These are phyloP conservation scores for Amphipyra berbera DNA, from an alignment of 2,888 invertebrate genomes.

Conservation along the genomic window DNA sequence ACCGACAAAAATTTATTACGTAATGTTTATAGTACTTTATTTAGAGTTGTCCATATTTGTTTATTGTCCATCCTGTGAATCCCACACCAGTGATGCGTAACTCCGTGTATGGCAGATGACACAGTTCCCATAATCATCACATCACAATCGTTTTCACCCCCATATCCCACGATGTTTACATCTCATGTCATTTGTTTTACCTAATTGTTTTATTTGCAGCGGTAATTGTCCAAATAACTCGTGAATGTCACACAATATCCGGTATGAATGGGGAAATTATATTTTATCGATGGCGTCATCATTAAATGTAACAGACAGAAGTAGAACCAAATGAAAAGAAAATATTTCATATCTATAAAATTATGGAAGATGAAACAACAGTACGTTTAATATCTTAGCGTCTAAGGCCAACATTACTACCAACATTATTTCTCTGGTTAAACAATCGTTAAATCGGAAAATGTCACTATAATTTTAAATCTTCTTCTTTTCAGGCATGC, in stretches of 20 bases:
- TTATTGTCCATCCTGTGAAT: conserved; percentile 42
- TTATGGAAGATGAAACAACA: too few species aligned
- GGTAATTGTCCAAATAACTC: conserved; percentile 72
- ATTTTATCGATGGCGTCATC: neutral
- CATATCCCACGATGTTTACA: conserved; percentile 76
- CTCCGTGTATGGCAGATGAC: conserved; percentile 77
- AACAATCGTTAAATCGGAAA: too few species aligned
- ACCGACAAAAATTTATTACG: too few species aligned
- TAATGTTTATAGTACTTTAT: too few species aligned
- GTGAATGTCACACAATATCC: conserved; percentile 75
- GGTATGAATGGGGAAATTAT: conserved; percentile 27
- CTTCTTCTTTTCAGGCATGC: too few species aligned
- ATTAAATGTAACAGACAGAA: too few species aligned
- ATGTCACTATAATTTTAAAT: too few species aligned
- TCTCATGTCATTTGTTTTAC: conserved; percentile 75
- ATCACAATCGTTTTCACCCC: conserved; percentile 57
- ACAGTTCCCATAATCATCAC: conserved; percentile 82
- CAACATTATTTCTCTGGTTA: too few species aligned
- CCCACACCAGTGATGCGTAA: conserved; percentile 80
- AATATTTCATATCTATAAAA: neutral
- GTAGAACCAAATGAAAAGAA: neutral
- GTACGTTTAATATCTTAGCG: too few species aligned
- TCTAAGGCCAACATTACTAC: too few species aligned
- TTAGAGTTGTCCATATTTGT: conserved; percentile 18
- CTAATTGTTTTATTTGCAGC: conserved; percentile 81